Evolutionary conservation across 2,888 invertebrate species (phyloP).

Genomic region (Calephelis perditalis): DNA sequence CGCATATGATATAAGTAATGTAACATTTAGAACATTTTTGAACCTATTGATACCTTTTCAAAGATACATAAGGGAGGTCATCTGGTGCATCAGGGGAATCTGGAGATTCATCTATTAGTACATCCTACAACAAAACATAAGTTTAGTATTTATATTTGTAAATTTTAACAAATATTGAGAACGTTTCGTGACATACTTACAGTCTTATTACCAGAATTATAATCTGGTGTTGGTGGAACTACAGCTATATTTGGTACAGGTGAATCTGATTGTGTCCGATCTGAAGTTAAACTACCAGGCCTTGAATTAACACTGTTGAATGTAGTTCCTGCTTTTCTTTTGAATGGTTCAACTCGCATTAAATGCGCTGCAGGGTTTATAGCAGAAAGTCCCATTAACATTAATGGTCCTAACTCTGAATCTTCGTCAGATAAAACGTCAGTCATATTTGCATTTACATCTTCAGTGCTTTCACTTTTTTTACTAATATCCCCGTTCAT

Average conservation of each 20-base stretch:
- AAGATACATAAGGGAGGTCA: slow-evolving; percentile 85
- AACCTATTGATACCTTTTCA: slow-evolving; percentile 71
- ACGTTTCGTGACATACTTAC: slow-evolving; percentile 43
- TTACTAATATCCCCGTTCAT: slow-evolving; percentile 71
- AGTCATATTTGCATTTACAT: slow-evolving; percentile 52
- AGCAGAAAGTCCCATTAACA: slow-evolving; percentile 82
- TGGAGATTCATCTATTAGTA: slow-evolving; percentile 80
- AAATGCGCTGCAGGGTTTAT: slow-evolving; percentile 80
- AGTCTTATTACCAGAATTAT: slow-evolving; percentile 63
- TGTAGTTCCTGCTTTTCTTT: slow-evolving; percentile 44
- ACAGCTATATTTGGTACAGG: slow-evolving; percentile 84
- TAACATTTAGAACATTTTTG: slow-evolving; percentile 15
- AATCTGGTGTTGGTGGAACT: slow-evolving; percentile 86
- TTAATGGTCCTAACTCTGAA: slow-evolving; percentile 79
- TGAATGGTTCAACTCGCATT: slow-evolving; percentile 79
- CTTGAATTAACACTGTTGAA: slow-evolving; percentile 56
- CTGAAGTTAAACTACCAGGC: slow-evolving; percentile 63
- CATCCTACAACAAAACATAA: slow-evolving; percentile 47
- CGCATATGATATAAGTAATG: slow-evolving; percentile 15
- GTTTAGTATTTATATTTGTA: slow-evolving; percentile 13
- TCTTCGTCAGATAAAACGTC: slow-evolving; percentile 76
- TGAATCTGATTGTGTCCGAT: slow-evolving; percentile 51
- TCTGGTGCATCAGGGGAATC: slow-evolving; percentile 84
- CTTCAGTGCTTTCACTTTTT: slow-evolving; percentile 60
- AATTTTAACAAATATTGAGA: slow-evolving; percentile 13